Conservation (phyloP, 2,113 vertebrate species). For the Plecturocebus donacophilus region DNA sequence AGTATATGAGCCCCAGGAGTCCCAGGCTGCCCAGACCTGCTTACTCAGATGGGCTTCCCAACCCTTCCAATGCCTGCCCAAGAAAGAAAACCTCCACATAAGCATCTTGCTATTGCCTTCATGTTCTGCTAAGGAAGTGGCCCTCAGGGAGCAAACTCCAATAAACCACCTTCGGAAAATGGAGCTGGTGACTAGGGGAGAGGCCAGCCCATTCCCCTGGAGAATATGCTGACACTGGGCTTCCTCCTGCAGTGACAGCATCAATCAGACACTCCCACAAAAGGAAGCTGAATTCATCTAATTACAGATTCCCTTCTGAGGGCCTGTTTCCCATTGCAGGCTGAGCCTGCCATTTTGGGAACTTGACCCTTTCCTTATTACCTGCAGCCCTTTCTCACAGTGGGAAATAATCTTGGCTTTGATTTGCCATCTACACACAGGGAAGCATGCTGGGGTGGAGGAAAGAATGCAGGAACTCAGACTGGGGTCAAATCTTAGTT, state of each 20-base stretch:
- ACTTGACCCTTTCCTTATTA: background rate
- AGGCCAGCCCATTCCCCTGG: conserved; percentile 42
- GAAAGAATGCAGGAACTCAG: rapidly evolving
- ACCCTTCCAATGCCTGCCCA: background rate
- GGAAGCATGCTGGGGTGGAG: rapidly evolving
- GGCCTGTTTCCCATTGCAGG: background rate
- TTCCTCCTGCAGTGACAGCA: conserved; percentile 44
- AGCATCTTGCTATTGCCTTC: conserved; percentile 73
- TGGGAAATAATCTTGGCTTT: background rate
- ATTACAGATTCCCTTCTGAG: conserved; percentile 50
- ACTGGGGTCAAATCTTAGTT: background rate
- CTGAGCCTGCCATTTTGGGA: background rate
- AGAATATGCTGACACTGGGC: conserved; percentile 63
- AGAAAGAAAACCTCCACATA: conserved; percentile 68
- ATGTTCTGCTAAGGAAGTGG: conserved; percentile 64
- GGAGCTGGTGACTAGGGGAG: background rate
- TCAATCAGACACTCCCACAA: background rate
- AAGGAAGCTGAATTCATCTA: conserved; percentile 54
- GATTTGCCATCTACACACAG: background rate
- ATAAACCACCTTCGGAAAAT: conserved; percentile 74
- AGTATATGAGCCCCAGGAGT: background rate
- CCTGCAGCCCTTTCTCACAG: background rate
- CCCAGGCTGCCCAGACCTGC: background rate
- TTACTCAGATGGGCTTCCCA: conserved; percentile 63
- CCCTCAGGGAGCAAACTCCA: conserved; percentile 68